These are phyloP conservation scores for Zoanthus solanderi DNA, from an alignment of 92 coral and sea anemone genomes.

Conservation along the genomic window DNA sequence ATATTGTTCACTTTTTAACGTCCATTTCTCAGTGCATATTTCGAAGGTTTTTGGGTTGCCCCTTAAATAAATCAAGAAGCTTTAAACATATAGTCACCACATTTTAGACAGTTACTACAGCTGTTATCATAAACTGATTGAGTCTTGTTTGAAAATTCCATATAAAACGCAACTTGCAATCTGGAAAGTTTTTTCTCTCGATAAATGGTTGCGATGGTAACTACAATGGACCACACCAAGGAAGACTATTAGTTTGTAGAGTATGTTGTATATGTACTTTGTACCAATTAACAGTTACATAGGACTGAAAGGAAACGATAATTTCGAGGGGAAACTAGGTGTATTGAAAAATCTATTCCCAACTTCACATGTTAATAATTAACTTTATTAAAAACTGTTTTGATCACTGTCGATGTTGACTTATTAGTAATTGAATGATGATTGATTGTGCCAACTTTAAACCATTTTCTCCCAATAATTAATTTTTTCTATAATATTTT, in stretches of 20 bases:
- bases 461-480: background rate
- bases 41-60: background rate
- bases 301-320: background rate
- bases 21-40: background rate
- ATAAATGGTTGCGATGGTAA: conserved; percentile 52
- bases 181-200: conserved; percentile 17
- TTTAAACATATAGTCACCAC: background rate
- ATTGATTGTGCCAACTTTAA: background rate
- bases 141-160: conserved; percentile 26
- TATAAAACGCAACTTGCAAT: conserved; percentile 4
- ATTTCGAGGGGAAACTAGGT: background rate
- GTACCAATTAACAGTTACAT: background rate
- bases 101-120: background rate
- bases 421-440: background rate
- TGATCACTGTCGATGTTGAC: background rate
- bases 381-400: background rate
- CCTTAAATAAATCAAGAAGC: background rate
- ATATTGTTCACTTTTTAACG: background rate
- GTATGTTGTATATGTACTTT: conserved; percentile 19
- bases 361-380: background rate
- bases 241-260: conserved; percentile 43
- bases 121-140: conserved; percentile 15
- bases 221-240: conserved; percentile 14
- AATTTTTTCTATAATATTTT: background rate
- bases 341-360: background rate